Conservation (phyloP, 2,797 vertebrate species). For the Parauchenoglanis punctatus region DNA sequence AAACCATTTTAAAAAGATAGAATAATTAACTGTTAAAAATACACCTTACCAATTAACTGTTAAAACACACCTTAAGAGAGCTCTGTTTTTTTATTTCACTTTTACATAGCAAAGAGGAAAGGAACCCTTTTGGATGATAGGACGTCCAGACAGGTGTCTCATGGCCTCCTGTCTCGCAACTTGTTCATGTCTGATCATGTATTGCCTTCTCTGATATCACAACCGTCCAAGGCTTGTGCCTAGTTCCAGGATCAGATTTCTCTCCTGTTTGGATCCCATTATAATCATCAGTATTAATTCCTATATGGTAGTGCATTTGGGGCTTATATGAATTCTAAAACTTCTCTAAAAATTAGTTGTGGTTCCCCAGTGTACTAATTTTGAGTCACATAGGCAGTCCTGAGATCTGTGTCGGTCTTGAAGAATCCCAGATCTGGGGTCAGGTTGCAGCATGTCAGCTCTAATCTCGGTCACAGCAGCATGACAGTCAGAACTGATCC, state of each 20-base stretch:
- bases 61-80: background rate
- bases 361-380: background rate
- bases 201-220: slow-evolving; percentile 68
- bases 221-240: slow-evolving; percentile 39
- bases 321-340: background rate
- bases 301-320: background rate
- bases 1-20: background rate
- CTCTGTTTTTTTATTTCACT: background rate
- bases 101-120: background rate
- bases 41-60: background rate
- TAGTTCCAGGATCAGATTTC: slow-evolving; percentile 45
- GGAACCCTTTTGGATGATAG: background rate
- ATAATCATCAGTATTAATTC: slow-evolving; percentile 6
- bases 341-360: background rate
- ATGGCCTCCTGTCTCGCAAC: slow-evolving; percentile 37
- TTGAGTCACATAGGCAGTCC: background rate
- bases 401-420: background rate
- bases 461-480: slow-evolving; percentile 12
- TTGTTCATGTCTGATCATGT: slow-evolving; percentile 60
- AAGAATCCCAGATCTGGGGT: slow-evolving; percentile 21
- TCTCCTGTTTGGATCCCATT: slow-evolving; percentile 9
- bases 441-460: slow-evolving; percentile 1
- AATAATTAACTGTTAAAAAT: background rate
- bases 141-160: slow-evolving; percentile 38
- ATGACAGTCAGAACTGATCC: slow-evolving; percentile 26